Evolutionary conservation across 1,140 invertebrate genomes (phyloP).

Genomic region (Caenorhabditis inopinata): DNA sequence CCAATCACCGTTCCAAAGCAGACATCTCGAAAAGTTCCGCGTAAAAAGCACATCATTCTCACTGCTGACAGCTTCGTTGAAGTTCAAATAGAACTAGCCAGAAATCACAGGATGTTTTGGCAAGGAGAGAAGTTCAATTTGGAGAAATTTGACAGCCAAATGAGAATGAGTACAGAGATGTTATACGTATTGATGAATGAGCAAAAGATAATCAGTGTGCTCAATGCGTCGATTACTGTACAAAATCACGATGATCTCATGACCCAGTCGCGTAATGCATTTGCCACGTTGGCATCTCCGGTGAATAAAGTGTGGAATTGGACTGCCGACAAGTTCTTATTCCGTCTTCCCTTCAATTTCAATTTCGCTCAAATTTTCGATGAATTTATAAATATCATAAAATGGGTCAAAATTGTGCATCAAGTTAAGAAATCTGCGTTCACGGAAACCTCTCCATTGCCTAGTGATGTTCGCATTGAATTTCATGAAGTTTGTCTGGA

Average conservation of each 20-base stretch:
- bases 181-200: not conserved
- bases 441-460: slow-evolving; percentile 74
- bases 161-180: not conserved
- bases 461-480: slow-evolving; percentile 77
- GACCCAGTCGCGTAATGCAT: not conserved
- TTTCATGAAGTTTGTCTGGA: slow-evolving; percentile 77
- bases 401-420: slow-evolving; percentile 86
- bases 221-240: not conserved
- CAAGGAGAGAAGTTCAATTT: slow-evolving; percentile 22
- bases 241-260: not conserved
- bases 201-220: not conserved
- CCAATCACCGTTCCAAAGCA: not conserved
- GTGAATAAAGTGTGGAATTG: slow-evolving; percentile 68
- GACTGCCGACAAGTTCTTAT: slow-evolving; percentile 74
- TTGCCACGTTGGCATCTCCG: not conserved
- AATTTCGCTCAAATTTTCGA: slow-evolving; percentile 89
- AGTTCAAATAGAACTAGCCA: slow-evolving; percentile 16
- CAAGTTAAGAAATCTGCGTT: slow-evolving; percentile 75
- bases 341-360: slow-evolving; percentile 87
- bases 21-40: not conserved
- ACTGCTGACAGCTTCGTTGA: slow-evolving; percentile 9
- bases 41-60: slow-evolving; percentile 15
- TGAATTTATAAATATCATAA: slow-evolving; percentile 79
- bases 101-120: slow-evolving; percentile 27
- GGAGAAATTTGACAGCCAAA: not conserved